Evolutionary conservation across 1,140 invertebrate genomes (phyloP).

Genomic region (Oreohelix idahoensis): DNA sequence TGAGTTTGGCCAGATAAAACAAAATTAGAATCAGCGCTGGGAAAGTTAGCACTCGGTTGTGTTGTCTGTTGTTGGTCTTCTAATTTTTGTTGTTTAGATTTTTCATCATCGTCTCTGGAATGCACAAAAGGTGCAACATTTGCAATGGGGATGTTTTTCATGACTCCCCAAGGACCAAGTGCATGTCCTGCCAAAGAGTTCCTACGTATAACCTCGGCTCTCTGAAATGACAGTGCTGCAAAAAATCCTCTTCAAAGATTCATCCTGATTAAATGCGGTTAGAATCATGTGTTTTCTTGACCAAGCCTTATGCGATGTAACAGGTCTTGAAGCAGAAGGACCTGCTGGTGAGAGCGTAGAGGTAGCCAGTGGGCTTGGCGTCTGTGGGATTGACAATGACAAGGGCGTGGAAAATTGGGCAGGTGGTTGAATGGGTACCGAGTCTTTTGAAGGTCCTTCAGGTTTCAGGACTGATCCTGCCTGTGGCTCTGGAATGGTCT

Average conservation of each 20-base stretch:
- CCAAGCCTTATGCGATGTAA: slow-evolving; percentile 39
- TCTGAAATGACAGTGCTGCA: slow-evolving; percentile 19
- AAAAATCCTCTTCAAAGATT: slow-evolving; percentile 55
- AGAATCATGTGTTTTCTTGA: slow-evolving; percentile 63
- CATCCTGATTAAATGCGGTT: slow-evolving; percentile 61
- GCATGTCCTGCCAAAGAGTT: slow-evolving; percentile 32
- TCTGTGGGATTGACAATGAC: slow-evolving; percentile 30
- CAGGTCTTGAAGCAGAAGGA: slow-evolving; percentile 1
- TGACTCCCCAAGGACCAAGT: slow-evolving; percentile 45
- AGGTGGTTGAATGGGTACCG: not conserved
- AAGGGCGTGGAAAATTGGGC: slow-evolving; percentile 21
- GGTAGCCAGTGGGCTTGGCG: slow-evolving; percentile 9
- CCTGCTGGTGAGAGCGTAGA: not conserved
- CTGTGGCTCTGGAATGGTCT: not conserved
- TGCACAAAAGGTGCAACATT: slow-evolving; percentile 65
- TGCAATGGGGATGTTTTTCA: slow-evolving; percentile 64
- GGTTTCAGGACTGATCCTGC: not conserved
- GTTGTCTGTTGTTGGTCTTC: not conserved
- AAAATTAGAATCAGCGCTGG: not conserved
- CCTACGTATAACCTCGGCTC: slow-evolving; percentile 41
- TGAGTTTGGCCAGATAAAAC: not conserved
- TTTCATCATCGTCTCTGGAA: slow-evolving; percentile 39
- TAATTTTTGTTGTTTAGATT: slow-evolving; percentile 23
- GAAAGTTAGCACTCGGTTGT: not conserved
- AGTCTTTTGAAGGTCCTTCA: not conserved